Evolutionary conservation across 2,113 vertebrate species (phyloP).

Genomic region (Epinephelus fuscoguttatus): DNA sequence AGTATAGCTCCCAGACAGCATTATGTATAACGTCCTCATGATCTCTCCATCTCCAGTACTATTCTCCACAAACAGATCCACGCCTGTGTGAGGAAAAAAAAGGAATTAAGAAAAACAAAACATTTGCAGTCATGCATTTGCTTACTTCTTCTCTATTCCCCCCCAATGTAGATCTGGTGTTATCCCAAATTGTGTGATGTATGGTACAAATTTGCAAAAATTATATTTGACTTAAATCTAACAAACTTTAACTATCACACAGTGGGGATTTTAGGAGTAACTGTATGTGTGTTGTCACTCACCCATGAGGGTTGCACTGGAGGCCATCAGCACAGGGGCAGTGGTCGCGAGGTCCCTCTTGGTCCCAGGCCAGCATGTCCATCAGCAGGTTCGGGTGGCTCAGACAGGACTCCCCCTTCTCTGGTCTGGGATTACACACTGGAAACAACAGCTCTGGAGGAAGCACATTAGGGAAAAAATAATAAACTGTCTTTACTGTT

Average conservation of each 20-base stretch:
- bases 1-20: not conserved
- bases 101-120: not conserved
- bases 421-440: conserved; percentile 89
- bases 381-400: conserved; percentile 88
- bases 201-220: not conserved
- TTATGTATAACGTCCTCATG: not conserved
- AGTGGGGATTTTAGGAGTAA: not conserved
- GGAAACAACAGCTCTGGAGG: conserved; percentile 91
- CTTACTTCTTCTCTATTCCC: not conserved
- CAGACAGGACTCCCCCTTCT: conserved; percentile 87
- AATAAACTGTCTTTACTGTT: not conserved
- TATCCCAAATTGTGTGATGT: not conserved
- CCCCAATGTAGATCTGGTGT: not conserved
- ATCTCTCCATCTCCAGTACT: conserved; percentile 9
- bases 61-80: conserved; percentile 71
- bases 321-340: conserved; percentile 90
- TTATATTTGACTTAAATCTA: not conserved
- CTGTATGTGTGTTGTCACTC: conserved; percentile 32
- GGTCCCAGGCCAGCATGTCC: conserved; percentile 93
- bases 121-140: not conserved
- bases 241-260: not conserved
- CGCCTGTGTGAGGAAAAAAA: conserved; percentile 57
- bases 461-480: not conserved
- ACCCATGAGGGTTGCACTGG: conserved; percentile 90
- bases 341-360: conserved; percentile 88